Evolutionary conservation across 2,113 vertebrate species (phyloP), one percentile per base, ranked within the genome.

Genomic region (Xiphophorus hellerii): DNA sequence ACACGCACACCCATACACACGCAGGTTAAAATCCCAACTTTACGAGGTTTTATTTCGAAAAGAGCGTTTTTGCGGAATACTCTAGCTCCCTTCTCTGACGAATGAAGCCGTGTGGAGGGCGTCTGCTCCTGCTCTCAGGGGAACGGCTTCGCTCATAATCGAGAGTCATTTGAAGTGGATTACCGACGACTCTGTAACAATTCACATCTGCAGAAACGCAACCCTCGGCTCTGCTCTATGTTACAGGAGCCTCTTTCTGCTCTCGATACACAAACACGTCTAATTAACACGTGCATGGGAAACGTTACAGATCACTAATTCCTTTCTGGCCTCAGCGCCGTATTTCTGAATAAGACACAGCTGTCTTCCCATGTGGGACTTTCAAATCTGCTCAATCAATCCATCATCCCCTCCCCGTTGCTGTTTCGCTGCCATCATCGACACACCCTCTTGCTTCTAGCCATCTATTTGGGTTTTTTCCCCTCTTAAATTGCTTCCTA

Each of bases 21-120:
- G 77, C 10, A 48, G 84, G 31, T 17, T 35, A 60, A 5, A 69
- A 81, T 69, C 68, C 11, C 69, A 67, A 76, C 69, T 85, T 87
- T 74, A 60, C 70, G 27, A 44, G 71, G 78, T n/a, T 78, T 78
- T 76, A 81, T 86, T 82, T 86, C 66, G 39, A 86, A 71, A 72
- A 74, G 73, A 35, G 37, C 65, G 37, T 78, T 78, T 30, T 65
- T 35, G 77, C 63, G 66, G 71, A 72, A 80, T 66, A 80, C 72
- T 87, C 83, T 72, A 67, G 67, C 86, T 25, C 84, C 83, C 82
- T 71, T 70, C 76, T 61, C 9, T 74, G 78, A 84, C 70, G 71
- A 80, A 77, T 78, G 66, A 74, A 72, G 25, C 51, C 39, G 29
- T 17, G 33, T 58, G 60, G 27, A 76, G 69, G 35, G n/a, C 71